Evolutionary conservation across 2,888 invertebrate species (phyloP).

Genomic region (Caenorhabditis zanzibari): DNA sequence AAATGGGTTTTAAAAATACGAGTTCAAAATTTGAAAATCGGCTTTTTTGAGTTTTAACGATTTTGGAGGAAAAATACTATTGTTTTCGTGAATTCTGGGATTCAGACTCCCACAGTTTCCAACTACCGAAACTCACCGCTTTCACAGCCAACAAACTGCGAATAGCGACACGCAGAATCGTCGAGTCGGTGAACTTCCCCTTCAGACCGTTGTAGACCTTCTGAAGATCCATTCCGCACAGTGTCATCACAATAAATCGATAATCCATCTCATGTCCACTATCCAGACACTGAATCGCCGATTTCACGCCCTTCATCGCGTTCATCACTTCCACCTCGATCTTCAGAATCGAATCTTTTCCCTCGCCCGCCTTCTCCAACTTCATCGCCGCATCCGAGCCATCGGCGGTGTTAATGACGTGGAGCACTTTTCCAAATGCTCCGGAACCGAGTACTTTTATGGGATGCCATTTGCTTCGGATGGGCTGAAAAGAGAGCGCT

Average conservation of each 20-base stretch:
- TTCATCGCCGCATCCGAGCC: slow-evolving; percentile 65
- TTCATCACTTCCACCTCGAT: slow-evolving; percentile 59
- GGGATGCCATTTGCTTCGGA: slow-evolving; percentile 49
- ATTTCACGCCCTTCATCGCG: slow-evolving; percentile 11
- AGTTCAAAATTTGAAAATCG: too few relatives aligned
- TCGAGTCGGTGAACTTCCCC: slow-evolving; percentile 56
- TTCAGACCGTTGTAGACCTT: slow-evolving; percentile 35
- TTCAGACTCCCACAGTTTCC: too few relatives aligned
- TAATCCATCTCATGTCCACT: slow-evolving; percentile 29
- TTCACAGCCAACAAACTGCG: slow-evolving; percentile 60
- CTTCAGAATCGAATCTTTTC: slow-evolving; percentile 49
- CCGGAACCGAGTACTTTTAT: slow-evolving; percentile 58
- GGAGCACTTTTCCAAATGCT: slow-evolving; percentile 60
- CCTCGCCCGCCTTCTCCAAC: slow-evolving; percentile 43
- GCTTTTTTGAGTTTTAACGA: too few relatives aligned
- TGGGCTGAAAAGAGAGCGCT: slow-evolving; percentile 38
- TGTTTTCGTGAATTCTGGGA: not conserved
- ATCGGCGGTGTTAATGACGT: slow-evolving; percentile 49
- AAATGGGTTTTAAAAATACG: too few relatives aligned
- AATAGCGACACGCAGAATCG: slow-evolving; percentile 61
- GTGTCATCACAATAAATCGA: slow-evolving; percentile 62
- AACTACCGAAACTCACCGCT: slow-evolving; percentile 32
- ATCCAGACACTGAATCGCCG: slow-evolving; percentile 52
- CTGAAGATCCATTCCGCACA: slow-evolving; percentile 66
- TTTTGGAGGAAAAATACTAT: too few relatives aligned